These are phyloP conservation scores for Lytechinus variegatus DNA, from an alignment of 35 echinoderm and acorn worm genomes.

Conservation along the genomic window DNA sequence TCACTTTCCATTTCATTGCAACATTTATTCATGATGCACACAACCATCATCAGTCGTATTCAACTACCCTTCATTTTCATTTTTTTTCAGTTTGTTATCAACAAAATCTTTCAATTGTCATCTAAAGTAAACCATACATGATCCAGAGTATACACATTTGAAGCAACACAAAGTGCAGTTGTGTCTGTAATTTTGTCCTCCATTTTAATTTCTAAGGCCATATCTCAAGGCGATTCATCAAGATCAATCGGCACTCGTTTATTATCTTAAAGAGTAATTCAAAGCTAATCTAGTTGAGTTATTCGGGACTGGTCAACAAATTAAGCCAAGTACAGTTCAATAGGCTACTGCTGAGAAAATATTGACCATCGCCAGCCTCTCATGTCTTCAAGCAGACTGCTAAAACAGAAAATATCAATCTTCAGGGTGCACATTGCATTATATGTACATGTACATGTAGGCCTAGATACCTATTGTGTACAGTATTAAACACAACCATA, in stretches of 20 bases:
- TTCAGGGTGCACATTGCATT: neutral
- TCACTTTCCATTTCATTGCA: neutral
- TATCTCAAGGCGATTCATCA: neutral
- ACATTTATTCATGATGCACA: neutral
- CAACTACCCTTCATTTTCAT: no score
- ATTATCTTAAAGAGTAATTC: neutral
- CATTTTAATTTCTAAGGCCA: neutral
- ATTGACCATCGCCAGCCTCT: neutral
- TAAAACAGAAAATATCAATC: neutral
- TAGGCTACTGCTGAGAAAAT: neutral
- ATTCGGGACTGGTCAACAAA: neutral
- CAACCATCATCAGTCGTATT: neutral
- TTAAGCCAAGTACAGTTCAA: neutral
- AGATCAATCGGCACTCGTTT: neutral
- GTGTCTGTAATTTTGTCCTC: no score
- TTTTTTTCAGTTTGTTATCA: neutral
- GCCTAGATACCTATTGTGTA: no score
- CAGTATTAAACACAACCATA: no score
- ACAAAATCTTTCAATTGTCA: no score
- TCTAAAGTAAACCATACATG: no score
- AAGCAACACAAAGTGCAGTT: no score
- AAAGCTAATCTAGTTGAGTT: conserved; percentile 5
- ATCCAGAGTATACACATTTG: no score
- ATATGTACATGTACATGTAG: neutral
- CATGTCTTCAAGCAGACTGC: neutral